phyloP scores from a whole-genome alignment of 2,113 vertebrate genomes.

The Bagarius yarrelli region DNA sequence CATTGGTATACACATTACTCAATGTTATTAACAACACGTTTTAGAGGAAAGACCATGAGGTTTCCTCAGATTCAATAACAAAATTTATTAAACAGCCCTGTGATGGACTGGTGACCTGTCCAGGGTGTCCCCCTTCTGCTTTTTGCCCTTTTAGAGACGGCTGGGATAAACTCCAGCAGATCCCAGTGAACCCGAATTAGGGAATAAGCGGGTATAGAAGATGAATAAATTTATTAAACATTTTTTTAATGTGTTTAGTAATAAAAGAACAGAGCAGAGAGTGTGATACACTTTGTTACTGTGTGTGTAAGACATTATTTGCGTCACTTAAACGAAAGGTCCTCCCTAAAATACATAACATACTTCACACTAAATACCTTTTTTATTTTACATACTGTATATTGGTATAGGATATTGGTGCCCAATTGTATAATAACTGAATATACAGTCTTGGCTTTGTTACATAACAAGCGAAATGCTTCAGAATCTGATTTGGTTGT shows the following conservation, averaged over 20 bases:
- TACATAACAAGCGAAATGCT: neutral
- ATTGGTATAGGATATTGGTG: no score
- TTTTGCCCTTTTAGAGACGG: no score
- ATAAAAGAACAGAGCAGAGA: conserved; percentile 65
- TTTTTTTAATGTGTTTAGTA: conserved; percentile 56
- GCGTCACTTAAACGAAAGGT: neutral
- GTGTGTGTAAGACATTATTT: neutral
- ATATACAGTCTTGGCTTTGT: neutral
- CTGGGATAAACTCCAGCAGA: no score
- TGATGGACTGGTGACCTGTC: no score
- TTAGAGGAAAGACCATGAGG: neutral
- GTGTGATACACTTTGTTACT: neutral
- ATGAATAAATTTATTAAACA: no score
- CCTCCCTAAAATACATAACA: neutral
- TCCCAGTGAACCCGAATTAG: no score
- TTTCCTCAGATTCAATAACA: neutral
- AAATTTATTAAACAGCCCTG: neutral
- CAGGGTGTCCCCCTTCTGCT: no score
- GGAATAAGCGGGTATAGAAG: no score
- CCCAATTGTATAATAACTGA: no score
- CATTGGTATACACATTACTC: neutral
- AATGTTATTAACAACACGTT: neutral
- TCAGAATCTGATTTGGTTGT: neutral
- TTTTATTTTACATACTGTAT: no score
- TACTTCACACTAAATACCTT: no score